These are phyloP conservation scores for Macrophya alboannulata DNA, from an alignment of 2,888 invertebrate species.

Conservation along the genomic window DNA sequence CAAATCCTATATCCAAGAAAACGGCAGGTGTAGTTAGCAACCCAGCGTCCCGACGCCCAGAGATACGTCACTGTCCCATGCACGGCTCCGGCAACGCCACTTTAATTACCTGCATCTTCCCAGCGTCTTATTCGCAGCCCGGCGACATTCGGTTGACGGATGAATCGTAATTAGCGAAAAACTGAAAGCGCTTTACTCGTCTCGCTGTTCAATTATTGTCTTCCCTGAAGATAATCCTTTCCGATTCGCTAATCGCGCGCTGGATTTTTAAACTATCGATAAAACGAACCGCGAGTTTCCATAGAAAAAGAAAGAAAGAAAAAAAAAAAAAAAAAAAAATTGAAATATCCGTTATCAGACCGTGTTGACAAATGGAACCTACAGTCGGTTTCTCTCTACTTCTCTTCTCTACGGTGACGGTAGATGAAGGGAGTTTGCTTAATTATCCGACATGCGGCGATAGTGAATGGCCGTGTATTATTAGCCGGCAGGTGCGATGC, in stretches of 20 bases:
- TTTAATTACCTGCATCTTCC: conserved; percentile 71
- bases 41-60: conserved; percentile 62
- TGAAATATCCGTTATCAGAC: not conserved
- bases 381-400: not conserved
- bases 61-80: conserved; percentile 75
- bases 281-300: not conserved
- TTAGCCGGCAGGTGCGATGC: conserved; percentile 71
- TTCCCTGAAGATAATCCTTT: no score
- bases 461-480: conserved; percentile 49
- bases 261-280: not conserved
- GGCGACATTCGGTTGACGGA: not conserved
- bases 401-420: not conserved
- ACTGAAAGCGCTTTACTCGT: not conserved
- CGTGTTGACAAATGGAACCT: conserved; percentile 12
- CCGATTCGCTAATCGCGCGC: no score
- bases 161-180: not conserved
- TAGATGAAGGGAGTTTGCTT: conserved; percentile 23
- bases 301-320: not conserved
- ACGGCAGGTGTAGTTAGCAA: conserved; percentile 43
- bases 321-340: not conserved
- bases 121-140: conserved; percentile 3
- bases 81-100: conserved; percentile 70
- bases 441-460: conserved; percentile 43
- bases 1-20: conserved; percentile 3
- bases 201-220: not conserved